Conservation (phyloP, 1,140 invertebrate species). For the Atta cephalotes region DNA sequence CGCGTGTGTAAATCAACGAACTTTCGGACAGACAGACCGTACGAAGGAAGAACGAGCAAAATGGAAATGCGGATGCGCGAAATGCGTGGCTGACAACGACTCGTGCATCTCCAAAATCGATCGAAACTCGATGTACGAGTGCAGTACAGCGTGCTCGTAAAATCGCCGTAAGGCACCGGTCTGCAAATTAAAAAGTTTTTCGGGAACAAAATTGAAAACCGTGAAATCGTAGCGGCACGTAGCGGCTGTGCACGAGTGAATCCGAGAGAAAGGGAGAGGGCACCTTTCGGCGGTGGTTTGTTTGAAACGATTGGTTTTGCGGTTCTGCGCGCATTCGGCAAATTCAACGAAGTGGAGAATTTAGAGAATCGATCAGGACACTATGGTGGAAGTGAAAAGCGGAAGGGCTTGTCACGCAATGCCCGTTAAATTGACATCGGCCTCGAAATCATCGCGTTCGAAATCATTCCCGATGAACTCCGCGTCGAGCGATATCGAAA, state of each 20-base stretch:
- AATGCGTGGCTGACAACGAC: background rate
- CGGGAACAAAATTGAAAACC: background rate
- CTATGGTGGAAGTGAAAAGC: slow-evolving; percentile 35
- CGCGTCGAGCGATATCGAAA: slow-evolving; percentile 45
- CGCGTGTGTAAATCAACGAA: slow-evolving; percentile 16
- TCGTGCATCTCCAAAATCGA: slow-evolving; percentile 33
- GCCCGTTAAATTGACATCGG: slow-evolving; percentile 45
- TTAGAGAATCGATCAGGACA: slow-evolving; percentile 46
- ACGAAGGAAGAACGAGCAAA: slow-evolving; percentile 52
- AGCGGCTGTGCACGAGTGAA: background rate
- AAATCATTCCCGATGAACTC: slow-evolving; percentile 13
- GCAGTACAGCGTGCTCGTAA: background rate
- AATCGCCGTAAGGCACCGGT: slow-evolving; percentile 12
- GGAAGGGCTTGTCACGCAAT: slow-evolving; percentile 25
- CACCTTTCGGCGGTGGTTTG: slow-evolving; percentile 5
- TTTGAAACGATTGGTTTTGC: slow-evolving; percentile 31
- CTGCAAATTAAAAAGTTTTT: slow-evolving; percentile 60
- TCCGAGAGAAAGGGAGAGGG: background rate
- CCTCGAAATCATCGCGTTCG: slow-evolving; percentile 43
- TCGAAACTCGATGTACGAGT: slow-evolving; percentile 26
- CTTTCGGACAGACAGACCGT: background rate
- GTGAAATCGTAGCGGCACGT: slow-evolving; percentile 11
- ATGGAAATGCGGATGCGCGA: slow-evolving; percentile 43
- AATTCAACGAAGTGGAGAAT: slow-evolving; percentile 45
- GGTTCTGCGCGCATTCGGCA: slow-evolving; percentile 41